Base-by-base conservation (phyloP, 1,140 invertebrate genomes). In the Drosophila micromelanica region DNA sequence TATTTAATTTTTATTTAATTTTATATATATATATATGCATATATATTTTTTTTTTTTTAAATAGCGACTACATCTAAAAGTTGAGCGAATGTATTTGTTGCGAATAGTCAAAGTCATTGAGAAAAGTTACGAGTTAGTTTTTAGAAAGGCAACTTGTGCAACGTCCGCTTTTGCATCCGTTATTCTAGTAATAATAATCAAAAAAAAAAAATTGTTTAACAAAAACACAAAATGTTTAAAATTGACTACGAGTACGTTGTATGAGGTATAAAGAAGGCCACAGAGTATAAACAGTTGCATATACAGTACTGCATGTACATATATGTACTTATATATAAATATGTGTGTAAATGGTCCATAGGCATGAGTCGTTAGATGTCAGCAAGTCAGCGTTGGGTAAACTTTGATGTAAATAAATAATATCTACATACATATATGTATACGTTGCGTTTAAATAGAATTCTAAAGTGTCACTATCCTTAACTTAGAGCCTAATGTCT, bases 221-320 rank as follows among this genome's bases (percentile, higher is more conserved):
- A 56, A 13, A 54, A 67, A n/a, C n/a, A 32, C 40, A 46, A 46
- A 37, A 48, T 30, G 56, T 81, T 65, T 82, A 79, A 87, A 86
- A 87, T 87, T 87, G 84, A 89, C 84, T 89, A 89, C 80, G 37
- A 89, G 85, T 89, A 89, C 84, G 84, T 90, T 89, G 62, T 89
- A 90, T 89, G 84, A 89, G 84, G 84, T 89, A 89, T 89, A 90
- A 80, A 89, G 80, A 89, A 89, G 84, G 84, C 84, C 84, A 89
- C 84, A 90, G 82, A 87, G 82, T 87, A 68, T 68, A 89, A 89
- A 74, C 48, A 87, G 73, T 73, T 63, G 59, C 57, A 57, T 56
- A 48, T 37, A 55, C 40, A 30, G 43, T 20, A 43, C 48, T 42
- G n/a, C 43, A 57, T 57, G 46, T 59, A 60, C 49, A 69, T 68